phyloP scores from a whole-genome alignment of 2,797 vertebrate genomes.

The Squalus acanthias region DNA sequence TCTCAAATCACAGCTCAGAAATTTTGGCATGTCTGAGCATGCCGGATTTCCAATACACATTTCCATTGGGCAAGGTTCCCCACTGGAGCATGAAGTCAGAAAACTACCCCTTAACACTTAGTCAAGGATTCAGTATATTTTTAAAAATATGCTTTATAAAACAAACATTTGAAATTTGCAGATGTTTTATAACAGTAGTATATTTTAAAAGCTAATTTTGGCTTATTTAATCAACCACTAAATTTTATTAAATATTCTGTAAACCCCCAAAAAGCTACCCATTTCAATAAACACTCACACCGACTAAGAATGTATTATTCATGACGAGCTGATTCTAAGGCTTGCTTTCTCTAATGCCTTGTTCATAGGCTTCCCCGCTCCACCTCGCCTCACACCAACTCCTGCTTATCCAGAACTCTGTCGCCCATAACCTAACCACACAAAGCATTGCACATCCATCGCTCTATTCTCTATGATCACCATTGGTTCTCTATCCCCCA shows the following conservation, averaged over 20 bases:
- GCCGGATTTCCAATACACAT: neutral
- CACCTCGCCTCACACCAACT: neutral
- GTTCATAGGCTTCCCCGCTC: neutral
- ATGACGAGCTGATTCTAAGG: neutral
- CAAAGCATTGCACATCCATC: neutral
- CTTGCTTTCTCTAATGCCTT: neutral
- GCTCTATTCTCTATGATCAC: neutral
- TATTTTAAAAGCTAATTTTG: no score
- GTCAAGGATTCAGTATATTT: no score
- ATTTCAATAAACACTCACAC: neutral
- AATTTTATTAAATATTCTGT: no score
- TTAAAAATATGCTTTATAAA: no score
- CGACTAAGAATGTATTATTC: neutral
- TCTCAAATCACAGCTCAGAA: no score
- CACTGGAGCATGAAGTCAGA: neutral
- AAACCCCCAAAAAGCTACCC: neutral
- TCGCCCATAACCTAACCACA: neutral
- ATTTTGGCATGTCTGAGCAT: no score
- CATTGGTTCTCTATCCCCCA: neutral
- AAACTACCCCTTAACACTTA: neutral
- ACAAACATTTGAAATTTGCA: no score
- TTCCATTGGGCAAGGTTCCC: neutral
- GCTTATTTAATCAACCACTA: no score
- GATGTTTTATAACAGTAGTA: no score
- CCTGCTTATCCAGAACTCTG: neutral